A percentile compares a stretch with the other conserved stretches of the same genome.
Conservation (phyloP, 2,113 vertebrate genomes). For the Otus sunia region DNA sequence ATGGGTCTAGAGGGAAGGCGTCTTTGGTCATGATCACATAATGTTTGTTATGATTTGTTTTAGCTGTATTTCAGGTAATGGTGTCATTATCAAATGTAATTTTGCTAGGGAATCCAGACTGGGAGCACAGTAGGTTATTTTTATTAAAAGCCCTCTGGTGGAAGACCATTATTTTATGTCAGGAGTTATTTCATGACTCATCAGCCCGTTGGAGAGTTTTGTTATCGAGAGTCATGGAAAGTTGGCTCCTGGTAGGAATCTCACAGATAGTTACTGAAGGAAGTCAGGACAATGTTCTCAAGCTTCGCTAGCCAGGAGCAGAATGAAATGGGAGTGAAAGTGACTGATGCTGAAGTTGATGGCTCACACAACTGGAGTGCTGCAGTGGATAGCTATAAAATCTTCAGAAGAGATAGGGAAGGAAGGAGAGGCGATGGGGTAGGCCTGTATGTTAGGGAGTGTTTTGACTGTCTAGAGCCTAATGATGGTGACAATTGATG, state of each 20-base stretch:
- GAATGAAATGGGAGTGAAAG: neutral
- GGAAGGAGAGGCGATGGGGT: too few relatives aligned
- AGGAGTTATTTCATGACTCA: neutral
- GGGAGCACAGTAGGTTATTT: neutral
- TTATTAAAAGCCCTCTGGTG: neutral
- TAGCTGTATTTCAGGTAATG: neutral
- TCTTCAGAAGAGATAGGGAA: too few relatives aligned
- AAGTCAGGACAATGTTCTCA: neutral
- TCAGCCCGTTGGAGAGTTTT: neutral
- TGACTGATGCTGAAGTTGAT: neutral
- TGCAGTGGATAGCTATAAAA: too few relatives aligned
- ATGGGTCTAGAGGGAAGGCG: neutral
- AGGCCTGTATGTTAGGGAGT: too few relatives aligned
- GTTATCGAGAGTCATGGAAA: conserved; percentile 18
- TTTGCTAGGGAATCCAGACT: neutral
- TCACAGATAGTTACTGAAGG: conserved; percentile 32
- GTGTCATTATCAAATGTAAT: neutral
- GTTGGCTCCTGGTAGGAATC: conserved; percentile 31
- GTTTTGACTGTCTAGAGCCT: too few relatives aligned
- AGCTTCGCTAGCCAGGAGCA: neutral
- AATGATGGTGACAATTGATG: too few relatives aligned
- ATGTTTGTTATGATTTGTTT: neutral
- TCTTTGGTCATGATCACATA: neutral
- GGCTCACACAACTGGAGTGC: too few relatives aligned
- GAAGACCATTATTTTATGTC: neutral